phyloP scores from a whole-genome alignment of 2,113 vertebrate genomes.

The Alosa alosa region DNA sequence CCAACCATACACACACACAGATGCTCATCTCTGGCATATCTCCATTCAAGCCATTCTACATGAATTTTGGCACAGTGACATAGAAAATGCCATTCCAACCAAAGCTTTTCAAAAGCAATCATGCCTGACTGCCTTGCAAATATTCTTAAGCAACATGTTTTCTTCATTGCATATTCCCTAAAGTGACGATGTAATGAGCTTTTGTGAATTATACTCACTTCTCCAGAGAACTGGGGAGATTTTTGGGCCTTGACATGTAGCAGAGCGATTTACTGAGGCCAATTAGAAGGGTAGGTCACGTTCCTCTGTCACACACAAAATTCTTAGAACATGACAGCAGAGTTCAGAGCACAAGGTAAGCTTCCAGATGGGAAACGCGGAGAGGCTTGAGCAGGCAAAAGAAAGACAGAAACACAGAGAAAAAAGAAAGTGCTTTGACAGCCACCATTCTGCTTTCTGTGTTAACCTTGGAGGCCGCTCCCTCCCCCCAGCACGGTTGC shows the following conservation, averaged over 20 bases:
- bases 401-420: background rate
- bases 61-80: background rate
- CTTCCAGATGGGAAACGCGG: background rate
- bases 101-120: background rate
- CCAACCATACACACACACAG: background rate
- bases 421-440: background rate
- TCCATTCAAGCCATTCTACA: background rate
- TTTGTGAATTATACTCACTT: background rate
- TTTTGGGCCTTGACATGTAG: slow-evolving; percentile 11
- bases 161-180: background rate
- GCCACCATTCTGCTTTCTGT: slow-evolving; percentile 16
- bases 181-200: background rate
- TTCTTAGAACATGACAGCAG: slow-evolving; percentile 6
- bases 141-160: background rate
- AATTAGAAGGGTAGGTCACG: slow-evolving; percentile 4
- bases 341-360: background rate
- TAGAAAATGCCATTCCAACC: background rate
- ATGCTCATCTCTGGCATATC: slow-evolving; percentile 5
- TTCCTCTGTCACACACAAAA: background rate
- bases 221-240: background rate
- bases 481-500: background rate
- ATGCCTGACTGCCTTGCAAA: slow-evolving; percentile 17
- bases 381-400: background rate
- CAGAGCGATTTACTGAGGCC: background rate
- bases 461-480: slow-evolving; percentile 7